Evolutionary conservation across 2,797 vertebrate genomes (phyloP).

Genomic region (Oreochromis grahami): DNA sequence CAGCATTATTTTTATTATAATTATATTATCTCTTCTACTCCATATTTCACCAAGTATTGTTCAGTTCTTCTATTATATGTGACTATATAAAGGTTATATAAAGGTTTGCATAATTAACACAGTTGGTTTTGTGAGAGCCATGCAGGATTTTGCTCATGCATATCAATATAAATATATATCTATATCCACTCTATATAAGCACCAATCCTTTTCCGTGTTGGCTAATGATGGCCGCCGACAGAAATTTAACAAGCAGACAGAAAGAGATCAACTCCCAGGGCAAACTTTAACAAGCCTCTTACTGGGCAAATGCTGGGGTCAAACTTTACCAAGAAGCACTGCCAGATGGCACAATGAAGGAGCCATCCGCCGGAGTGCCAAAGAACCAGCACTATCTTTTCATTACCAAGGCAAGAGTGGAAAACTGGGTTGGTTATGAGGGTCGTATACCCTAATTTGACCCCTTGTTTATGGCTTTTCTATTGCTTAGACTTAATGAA

Average conservation of each 20-base stretch:
- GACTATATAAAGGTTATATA: not conserved
- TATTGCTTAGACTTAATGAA: constrained; percentile 56
- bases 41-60: not conserved
- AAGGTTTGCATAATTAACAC: constrained; percentile 26
- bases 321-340: constrained; percentile 50
- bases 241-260: constrained; percentile 42
- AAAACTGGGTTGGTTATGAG: constrained; percentile 48
- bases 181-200: not conserved
- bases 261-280: constrained; percentile 43
- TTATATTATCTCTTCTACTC: not conserved
- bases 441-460: constrained; percentile 40
- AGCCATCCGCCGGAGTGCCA: constrained; percentile 1
- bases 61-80: not conserved
- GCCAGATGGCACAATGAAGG: constrained; percentile 21
- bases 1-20: not conserved
- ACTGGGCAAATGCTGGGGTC: constrained; percentile 48
- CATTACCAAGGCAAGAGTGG: constrained; percentile 23
- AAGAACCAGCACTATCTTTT: constrained; percentile 1
- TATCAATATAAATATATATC: not conserved
- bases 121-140: not conserved
- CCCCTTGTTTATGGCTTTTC: constrained; percentile 44
- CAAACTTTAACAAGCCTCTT: constrained; percentile 53
- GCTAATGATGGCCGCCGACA: constrained; percentile 42
- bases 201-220: not conserved
- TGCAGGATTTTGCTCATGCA: not conserved